Evolutionary conservation across 2,113 vertebrate species (phyloP).

Genomic region (Salvelinus sp.): DNA sequence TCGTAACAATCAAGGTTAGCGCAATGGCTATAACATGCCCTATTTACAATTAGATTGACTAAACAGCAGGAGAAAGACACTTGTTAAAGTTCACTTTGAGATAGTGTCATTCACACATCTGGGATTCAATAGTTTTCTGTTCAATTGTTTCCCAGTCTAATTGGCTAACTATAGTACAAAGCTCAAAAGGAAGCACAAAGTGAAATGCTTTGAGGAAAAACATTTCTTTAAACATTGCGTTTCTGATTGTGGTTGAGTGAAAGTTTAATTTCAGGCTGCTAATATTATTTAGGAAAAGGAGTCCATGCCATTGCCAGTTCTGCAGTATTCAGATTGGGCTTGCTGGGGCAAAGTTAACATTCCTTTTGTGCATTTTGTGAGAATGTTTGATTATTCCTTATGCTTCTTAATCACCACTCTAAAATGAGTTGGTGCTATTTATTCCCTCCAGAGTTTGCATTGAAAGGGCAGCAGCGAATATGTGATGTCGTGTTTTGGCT

Average conservation of each 20-base stretch:
- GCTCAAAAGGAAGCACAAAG: not conserved
- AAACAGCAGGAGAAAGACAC: not conserved
- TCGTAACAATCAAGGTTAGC: not conserved
- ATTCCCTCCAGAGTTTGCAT: constrained; percentile 28
- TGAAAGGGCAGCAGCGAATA: constrained; percentile 1
- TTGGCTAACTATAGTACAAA: not conserved
- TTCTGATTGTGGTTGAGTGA: not conserved
- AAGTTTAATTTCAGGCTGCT: not conserved
- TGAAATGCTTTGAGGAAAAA: not conserved
- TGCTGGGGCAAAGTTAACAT: not conserved
- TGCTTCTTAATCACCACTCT: constrained; percentile 7
- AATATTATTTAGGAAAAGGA: not conserved
- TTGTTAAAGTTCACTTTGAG: constrained; percentile 1
- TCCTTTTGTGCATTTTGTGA: not conserved
- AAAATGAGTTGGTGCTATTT: constrained; percentile 22
- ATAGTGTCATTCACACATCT: not conserved
- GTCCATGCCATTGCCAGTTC: not conserved
- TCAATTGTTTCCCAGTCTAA: not conserved
- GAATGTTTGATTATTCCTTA: constrained; percentile 26
- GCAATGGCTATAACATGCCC: not conserved
- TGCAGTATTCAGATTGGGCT: constrained; percentile 5
- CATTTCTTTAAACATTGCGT: not conserved
- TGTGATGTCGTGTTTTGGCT: constrained; percentile 11
- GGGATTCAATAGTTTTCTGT: not conserved
- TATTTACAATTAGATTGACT: not conserved